A percentile compares a stretch with the other conserved stretches of the same genome.
These are phyloP conservation scores for Alexandromys fortis DNA, from an alignment of 2,113 vertebrate species.

Conservation along the genomic window DNA sequence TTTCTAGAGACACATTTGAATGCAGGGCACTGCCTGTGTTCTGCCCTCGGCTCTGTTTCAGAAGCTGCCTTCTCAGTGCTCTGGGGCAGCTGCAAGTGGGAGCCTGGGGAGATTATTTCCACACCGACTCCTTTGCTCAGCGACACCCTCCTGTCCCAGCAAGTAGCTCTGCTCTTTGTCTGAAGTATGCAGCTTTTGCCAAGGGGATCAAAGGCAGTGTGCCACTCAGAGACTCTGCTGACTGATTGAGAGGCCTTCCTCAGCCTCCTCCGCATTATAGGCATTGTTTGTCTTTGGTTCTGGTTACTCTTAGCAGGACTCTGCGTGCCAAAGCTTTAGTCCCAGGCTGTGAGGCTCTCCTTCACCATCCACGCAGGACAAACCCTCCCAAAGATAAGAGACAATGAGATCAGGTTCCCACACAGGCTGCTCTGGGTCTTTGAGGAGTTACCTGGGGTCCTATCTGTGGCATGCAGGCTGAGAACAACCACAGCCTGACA, in stretches of 20 bases:
- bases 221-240: not conserved
- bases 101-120: slow-evolving; percentile 9
- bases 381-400: not conserved
- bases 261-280: not conserved
- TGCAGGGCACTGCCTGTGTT: slow-evolving; percentile 64
- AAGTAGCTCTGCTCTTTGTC: not conserved
- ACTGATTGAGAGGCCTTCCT: not conserved
- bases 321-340: not conserved
- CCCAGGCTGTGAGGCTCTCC: not conserved
- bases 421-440: not conserved
- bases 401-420: not conserved
- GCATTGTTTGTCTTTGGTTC: not conserved
- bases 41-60: slow-evolving; percentile 46
- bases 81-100: slow-evolving; percentile 37
- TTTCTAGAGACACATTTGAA: slow-evolving; percentile 76
- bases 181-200: not conserved
- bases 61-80: not conserved
- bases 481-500: not conserved
- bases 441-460: not conserved
- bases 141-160: slow-evolving; percentile 3
- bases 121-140: slow-evolving; percentile 19
- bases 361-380: not conserved
- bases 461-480: not conserved
- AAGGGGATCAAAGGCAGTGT: not conserved
- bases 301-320: not conserved